A percentile compares a stretch with the other conserved stretches of the same genome.
These are phyloP conservation scores for Drosophila repleta DNA, from an alignment of 1,140 invertebrate genomes.

Conservation along the genomic window DNA sequence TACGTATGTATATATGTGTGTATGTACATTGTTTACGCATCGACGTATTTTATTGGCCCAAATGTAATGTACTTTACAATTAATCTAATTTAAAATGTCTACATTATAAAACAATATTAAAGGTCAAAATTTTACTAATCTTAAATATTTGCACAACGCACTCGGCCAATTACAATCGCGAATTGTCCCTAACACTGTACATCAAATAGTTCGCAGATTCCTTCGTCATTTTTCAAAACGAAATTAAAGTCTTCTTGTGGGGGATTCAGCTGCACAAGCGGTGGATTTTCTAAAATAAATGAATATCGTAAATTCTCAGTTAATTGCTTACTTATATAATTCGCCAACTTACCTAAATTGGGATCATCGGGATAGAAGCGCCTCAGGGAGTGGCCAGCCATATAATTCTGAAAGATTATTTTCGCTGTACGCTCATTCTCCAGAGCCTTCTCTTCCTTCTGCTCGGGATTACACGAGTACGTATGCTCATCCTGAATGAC, in stretches of 20 bases:
- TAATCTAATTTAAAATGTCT: constrained; percentile 73
- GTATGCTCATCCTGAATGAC: constrained; percentile 78
- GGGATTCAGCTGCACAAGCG: constrained; percentile 76
- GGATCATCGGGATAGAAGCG: constrained; percentile 81
- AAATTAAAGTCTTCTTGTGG: constrained; percentile 80
- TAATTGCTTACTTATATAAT: background rate
- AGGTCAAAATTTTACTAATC: constrained; percentile 77
- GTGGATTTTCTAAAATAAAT: constrained; percentile 71
- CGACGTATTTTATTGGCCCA: constrained; percentile 54
- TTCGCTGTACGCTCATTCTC: constrained; percentile 78
- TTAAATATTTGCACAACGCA: constrained; percentile 80
- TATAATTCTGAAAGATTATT: constrained; percentile 76
- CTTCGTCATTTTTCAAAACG: constrained; percentile 75
- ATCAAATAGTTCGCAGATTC: constrained; percentile 81
- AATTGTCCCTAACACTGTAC: constrained; percentile 65
- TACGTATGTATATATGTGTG: constrained; percentile 3
- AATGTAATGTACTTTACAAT: constrained; percentile 66
- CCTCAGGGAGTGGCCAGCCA: constrained; percentile 68
- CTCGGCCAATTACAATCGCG: constrained; percentile 63
- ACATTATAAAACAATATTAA: constrained; percentile 78
- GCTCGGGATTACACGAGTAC: constrained; percentile 75
- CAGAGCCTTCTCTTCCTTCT: constrained; percentile 72
- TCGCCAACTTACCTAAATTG: constrained; percentile 58
- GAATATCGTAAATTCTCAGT: background rate
- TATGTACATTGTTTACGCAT: constrained; percentile 28